A percentile compares a stretch with the other conserved stretches of the same genome.
Evolutionary conservation across 2,888 invertebrate genomes (phyloP).

Genomic region (Vesta saturnalis): DNA sequence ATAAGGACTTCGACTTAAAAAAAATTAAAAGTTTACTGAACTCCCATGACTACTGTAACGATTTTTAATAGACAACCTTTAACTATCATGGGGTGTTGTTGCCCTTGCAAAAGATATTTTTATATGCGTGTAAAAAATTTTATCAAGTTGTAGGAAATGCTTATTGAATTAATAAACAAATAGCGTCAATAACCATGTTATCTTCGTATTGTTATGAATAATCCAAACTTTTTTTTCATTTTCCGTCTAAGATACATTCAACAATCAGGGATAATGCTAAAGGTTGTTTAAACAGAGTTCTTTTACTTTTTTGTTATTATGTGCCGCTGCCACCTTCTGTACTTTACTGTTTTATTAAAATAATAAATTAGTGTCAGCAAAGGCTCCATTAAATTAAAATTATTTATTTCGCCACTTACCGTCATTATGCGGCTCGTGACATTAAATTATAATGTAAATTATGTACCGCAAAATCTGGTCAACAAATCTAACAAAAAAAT

Average conservation of each 20-base stretch:
- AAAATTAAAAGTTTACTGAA: constrained; percentile 32
- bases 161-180: background rate
- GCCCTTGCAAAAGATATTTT: background rate
- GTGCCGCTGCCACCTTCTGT: too few species aligned
- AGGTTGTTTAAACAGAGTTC: too few species aligned
- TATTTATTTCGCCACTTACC: too few species aligned
- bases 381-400: too few species aligned
- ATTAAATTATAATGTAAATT: too few species aligned
- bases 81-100: constrained; percentile 2
- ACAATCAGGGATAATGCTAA: too few species aligned
- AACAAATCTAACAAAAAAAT: too few species aligned
- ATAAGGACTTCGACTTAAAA: constrained; percentile 31
- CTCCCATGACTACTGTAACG: constrained; percentile 30
- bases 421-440: too few species aligned
- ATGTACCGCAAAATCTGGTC: too few species aligned
- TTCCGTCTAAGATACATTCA: background rate
- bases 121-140: background rate
- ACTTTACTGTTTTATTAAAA: too few species aligned
- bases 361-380: too few species aligned
- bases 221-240: background rate
- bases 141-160: constrained; percentile 1
- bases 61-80: constrained; percentile 10
- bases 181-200: constrained; percentile 6
- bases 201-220: background rate
- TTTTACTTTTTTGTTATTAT: too few species aligned